Percentiles rank a stretch among this genome's conserved stretches.
These are phyloP conservation scores for Capra hircus DNA, from an alignment of 2,113 vertebrate species.

Conservation along the genomic window DNA sequence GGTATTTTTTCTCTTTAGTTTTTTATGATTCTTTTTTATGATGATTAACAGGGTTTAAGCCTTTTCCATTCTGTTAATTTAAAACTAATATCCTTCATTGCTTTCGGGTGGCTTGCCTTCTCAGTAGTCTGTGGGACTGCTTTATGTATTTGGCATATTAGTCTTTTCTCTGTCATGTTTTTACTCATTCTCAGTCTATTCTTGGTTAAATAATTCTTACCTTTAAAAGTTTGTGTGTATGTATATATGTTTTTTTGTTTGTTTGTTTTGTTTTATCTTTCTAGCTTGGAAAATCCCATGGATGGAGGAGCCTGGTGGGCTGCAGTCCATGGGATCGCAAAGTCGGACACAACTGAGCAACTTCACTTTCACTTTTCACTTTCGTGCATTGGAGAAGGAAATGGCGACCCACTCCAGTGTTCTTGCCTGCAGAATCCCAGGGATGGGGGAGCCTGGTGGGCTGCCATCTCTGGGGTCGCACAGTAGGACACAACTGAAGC, in stretches of 20 bases:
- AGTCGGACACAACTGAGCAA: too few relatives aligned
- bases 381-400: too few relatives aligned
- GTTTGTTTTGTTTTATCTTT: too few relatives aligned
- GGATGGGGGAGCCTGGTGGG: accelerated
- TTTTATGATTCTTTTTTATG: not conserved
- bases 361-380: too few relatives aligned
- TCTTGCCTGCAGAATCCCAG: too few relatives aligned
- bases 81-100: not conserved
- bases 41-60: not conserved
- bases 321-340: too few relatives aligned
- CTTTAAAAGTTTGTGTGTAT: not conserved
- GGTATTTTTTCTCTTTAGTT: not conserved
- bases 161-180: not conserved
- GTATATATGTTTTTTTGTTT: too few relatives aligned
- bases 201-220: not conserved
- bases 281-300: too few relatives aligned
- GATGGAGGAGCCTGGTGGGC: too few relatives aligned
- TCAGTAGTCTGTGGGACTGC: not conserved
- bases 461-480: too few relatives aligned
- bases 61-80: not conserved
- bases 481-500: too few relatives aligned
- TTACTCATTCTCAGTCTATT: not conserved
- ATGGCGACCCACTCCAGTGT: too few relatives aligned
- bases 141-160: not conserved
- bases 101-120: not conserved